These are phyloP conservation scores for Rhagonycha lutea DNA, from an alignment of 2,888 invertebrate species.

Conservation along the genomic window DNA sequence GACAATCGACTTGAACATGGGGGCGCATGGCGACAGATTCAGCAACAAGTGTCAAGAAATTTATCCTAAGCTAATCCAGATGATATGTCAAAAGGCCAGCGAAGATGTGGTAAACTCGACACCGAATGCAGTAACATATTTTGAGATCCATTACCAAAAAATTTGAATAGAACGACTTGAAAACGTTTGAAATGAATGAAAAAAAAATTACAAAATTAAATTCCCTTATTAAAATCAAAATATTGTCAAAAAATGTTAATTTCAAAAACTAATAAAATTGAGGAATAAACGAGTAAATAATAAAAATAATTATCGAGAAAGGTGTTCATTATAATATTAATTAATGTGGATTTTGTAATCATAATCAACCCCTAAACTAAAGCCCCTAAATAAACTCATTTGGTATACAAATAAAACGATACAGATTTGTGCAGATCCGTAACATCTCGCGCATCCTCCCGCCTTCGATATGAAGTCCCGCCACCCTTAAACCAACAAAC, in stretches of 20 bases:
- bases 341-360: neutral
- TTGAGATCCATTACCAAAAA: neutral
- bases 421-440: conserved; percentile 19
- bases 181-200: neutral
- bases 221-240: neutral
- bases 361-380: conserved; percentile 19
- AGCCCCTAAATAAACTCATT: conserved; percentile 27
- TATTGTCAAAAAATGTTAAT: neutral
- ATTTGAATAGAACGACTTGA: neutral
- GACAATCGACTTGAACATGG: conserved; percentile 48
- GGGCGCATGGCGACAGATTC: conserved; percentile 43
- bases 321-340: neutral
- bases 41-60: conserved; percentile 49
- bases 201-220: too few species aligned
- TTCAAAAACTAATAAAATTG: neutral
- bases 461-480: conserved; percentile 25
- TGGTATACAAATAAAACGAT: conserved; percentile 20
- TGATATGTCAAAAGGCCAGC: neutral
- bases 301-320: neutral
- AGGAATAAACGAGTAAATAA: neutral
- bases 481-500: conserved; percentile 36
- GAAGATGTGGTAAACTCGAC: neutral
- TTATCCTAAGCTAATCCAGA: conserved; percentile 22
- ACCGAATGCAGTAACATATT: neutral
- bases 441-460: conserved; percentile 33